phyloP scores from a whole-genome alignment of 2,797 vertebrate genomes.

The Anisognathus igniventris region DNA sequence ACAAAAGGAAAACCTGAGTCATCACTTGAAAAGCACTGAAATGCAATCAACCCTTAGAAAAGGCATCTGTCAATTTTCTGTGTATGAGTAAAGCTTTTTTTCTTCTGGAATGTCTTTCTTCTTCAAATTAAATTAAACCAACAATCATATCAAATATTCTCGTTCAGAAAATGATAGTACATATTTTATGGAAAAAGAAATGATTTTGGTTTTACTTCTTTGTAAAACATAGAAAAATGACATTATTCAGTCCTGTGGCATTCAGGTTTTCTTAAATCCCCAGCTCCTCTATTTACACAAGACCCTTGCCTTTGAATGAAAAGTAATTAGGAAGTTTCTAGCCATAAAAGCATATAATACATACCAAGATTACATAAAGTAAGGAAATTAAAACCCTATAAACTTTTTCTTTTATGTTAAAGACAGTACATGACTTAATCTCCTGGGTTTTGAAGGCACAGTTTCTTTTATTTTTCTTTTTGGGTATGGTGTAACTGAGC shows the following conservation, averaged over 20 bases:
- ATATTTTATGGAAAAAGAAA: neutral
- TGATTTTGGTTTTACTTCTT: neutral
- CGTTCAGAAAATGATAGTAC: neutral
- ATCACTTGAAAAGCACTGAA: neutral
- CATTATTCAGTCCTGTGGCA: neutral
- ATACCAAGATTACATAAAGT: neutral
- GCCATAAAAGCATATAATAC: neutral
- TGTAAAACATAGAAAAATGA: neutral
- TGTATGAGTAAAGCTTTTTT: neutral
- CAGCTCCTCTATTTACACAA: neutral
- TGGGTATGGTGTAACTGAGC: neutral
- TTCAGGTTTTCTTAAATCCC: neutral
- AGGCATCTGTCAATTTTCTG: neutral
- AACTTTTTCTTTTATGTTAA: neutral
- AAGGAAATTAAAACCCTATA: neutral
- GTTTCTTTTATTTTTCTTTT: neutral
- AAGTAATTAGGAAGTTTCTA: neutral
- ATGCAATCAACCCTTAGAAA: neutral
- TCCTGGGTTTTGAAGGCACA: neutral
- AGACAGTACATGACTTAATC: neutral
- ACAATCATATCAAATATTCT: neutral
- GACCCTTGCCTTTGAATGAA: neutral
- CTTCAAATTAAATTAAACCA: slow-evolving; percentile 6
- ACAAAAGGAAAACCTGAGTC: slow-evolving; percentile 10
- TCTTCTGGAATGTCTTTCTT: neutral